phyloP scores from a whole-genome alignment of 2,888 invertebrate species.

The Sturmia bella region DNA sequence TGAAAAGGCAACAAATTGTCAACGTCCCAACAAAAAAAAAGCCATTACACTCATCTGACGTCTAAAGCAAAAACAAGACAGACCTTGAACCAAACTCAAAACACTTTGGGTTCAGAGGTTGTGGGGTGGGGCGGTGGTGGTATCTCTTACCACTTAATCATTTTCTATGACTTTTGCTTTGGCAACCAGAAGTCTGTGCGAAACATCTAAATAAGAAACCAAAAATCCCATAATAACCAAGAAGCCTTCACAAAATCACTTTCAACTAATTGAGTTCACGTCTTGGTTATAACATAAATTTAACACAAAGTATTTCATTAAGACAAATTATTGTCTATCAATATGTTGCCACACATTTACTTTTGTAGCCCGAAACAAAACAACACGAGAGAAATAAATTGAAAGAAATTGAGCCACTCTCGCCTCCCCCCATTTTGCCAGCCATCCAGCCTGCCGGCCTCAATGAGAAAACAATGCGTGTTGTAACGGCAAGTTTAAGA shows the following conservation, averaged over 20 bases:
- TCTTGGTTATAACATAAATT: slow-evolving; percentile 81
- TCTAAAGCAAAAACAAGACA: slow-evolving; percentile 43
- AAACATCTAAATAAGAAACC: slow-evolving; percentile 40
- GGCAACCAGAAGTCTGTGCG: slow-evolving; percentile 30
- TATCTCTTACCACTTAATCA: slow-evolving; percentile 56
- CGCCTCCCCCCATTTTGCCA: neutral
- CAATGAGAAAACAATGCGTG: slow-evolving; percentile 10
- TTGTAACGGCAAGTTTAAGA: neutral
- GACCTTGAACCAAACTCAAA: slow-evolving; percentile 21
- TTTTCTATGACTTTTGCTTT: slow-evolving; percentile 14
- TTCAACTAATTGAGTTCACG: slow-evolving; percentile 73
- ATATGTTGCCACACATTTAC: slow-evolving; percentile 79
- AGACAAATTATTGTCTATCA: slow-evolving; percentile 82
- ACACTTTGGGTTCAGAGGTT: neutral
- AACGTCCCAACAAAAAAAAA: slow-evolving; percentile 35
- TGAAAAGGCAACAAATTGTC: slow-evolving; percentile 8
- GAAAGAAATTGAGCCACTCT: slow-evolving; percentile 7
- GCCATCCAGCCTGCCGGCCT: neutral
- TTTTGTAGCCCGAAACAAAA: slow-evolving; percentile 36
- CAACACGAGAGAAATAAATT: slow-evolving; percentile 15
- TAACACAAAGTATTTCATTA: slow-evolving; percentile 80
- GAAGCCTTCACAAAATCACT: slow-evolving; percentile 23
- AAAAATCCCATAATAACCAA: slow-evolving; percentile 50
- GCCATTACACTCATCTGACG: slow-evolving; percentile 61
- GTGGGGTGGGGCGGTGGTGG: neutral